phyloP scores from a whole-genome alignment of 2,113 vertebrate species.

The Etheostoma spectabile region DNA sequence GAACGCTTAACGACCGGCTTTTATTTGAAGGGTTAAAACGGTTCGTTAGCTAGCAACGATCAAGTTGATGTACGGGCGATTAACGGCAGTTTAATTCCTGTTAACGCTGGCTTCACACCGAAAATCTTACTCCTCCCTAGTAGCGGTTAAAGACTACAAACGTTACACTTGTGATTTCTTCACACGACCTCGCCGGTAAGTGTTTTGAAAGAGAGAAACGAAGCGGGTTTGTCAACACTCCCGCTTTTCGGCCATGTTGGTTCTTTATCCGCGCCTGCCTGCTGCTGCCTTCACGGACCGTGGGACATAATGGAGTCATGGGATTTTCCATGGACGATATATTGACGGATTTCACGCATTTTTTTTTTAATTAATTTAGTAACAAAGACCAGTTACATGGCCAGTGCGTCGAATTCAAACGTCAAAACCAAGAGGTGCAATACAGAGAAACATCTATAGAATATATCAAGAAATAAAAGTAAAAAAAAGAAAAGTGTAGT shows the following conservation, averaged over 20 bases:
- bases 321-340: background rate
- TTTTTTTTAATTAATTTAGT: too few species aligned
- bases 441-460: too few species aligned
- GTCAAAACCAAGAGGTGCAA: too few species aligned
- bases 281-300: conserved; percentile 46
- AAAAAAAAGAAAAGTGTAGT: too few species aligned
- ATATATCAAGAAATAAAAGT: too few species aligned
- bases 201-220: background rate
- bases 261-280: background rate
- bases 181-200: accelerated
- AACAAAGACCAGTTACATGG: too few species aligned
- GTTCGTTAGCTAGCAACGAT: background rate
- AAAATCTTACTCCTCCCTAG: accelerated
- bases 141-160: accelerated
- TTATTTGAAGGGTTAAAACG: conserved; percentile 15
- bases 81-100: background rate
- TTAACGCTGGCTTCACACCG: background rate
- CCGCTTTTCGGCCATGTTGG: conserved; percentile 74
- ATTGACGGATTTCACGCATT: background rate
- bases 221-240: conserved; percentile 10
- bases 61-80: background rate
- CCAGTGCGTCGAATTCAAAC: too few species aligned
- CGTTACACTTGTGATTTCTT: accelerated
- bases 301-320: background rate
- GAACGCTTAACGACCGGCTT: accelerated